Percentiles rank a stretch among this genome's conserved stretches.
phyloP scores from a whole-genome alignment of 2,797 vertebrate species.

The Crenichthys baileyi region DNA sequence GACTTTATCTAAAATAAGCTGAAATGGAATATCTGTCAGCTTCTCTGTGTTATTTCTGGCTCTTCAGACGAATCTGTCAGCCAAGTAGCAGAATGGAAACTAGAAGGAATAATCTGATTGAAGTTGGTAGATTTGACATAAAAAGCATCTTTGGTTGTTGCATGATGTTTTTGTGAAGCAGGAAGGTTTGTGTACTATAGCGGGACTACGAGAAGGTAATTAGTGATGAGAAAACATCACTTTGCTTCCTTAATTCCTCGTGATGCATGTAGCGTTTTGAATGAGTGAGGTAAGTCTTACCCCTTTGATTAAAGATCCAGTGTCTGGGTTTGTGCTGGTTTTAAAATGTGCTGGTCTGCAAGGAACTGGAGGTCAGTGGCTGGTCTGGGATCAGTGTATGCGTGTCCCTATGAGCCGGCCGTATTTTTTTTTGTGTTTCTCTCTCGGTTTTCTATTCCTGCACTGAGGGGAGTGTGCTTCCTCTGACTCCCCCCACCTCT shows the following conservation, averaged over 20 bases:
- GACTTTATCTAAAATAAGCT: slow-evolving; percentile 27
- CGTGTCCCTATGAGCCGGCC: slow-evolving; percentile 65
- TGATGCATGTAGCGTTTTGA: slow-evolving; percentile 50
- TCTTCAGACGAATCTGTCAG: slow-evolving; percentile 45
- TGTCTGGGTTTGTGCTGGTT: slow-evolving; percentile 61
- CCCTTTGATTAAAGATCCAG: slow-evolving; percentile 49
- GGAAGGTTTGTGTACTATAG: slow-evolving; percentile 26
- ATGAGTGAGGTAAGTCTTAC: slow-evolving; percentile 34
- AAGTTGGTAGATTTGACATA: slow-evolving; percentile 4
- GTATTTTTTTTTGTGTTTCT: slow-evolving; percentile 74
- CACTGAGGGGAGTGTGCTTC: slow-evolving; percentile 84
- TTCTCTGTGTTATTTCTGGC: slow-evolving; percentile 28
- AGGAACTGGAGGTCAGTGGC: slow-evolving; percentile 57
- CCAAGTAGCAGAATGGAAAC: slow-evolving; percentile 22
- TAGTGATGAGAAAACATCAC: slow-evolving; percentile 10
- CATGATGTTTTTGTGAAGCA: slow-evolving; percentile 47
- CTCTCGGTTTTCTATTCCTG: slow-evolving; percentile 85
- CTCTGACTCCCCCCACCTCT: slow-evolving; percentile 73
- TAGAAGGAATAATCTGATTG: slow-evolving; percentile 4
- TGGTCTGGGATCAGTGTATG: slow-evolving; percentile 55
- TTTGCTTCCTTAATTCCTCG: slow-evolving; percentile 34
- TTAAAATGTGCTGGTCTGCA: slow-evolving; percentile 60
- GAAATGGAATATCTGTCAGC: slow-evolving; percentile 25
- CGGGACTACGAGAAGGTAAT: slow-evolving; percentile 20
- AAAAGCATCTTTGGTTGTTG: slow-evolving; percentile 23